Evolutionary conservation across 2,797 vertebrate species (phyloP), one percentile per base, ranked within the genome.

Genomic region (Alauda arvensis): DNA sequence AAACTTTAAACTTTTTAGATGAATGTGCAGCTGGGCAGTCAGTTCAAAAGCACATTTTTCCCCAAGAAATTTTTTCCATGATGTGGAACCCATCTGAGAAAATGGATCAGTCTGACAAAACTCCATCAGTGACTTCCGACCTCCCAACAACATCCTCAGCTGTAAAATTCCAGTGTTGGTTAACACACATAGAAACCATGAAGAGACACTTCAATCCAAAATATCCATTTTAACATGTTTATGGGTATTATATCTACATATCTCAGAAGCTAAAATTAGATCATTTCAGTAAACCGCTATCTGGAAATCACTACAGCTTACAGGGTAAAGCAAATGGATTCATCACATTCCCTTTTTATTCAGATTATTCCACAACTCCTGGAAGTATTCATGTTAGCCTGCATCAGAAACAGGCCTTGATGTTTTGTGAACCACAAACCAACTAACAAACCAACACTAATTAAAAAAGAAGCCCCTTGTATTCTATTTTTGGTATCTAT

Each of bases 151-250:
- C 39, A 43, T 3, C n/a, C n/a, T n/a, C 39, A 62, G 45, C n/a
- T 76, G 31, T n/a, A 31, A 40, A 71, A 61, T 9, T 8, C 60
- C 0, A 0, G 1, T 17, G 7, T 14, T 17, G 26, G 18, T 14
- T 77, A n/a, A 17, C 5, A n/a, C 0, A 5, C 9, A 25, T 1
- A 53, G 14, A 57, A 34, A 72, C 20, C 40, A 70, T 2, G 1
- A 69, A 61, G 14, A 49, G 25, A 56, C 4, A 5, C 37, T 37
- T 37, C 37, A 33, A 6, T 6, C 13, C 29, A 57, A 34, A 57
- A 20, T 10, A 20, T 8, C 33, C 5, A 7, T 14, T 62, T 42
- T 74, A 8, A 52, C 10, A 8, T 2, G 3, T 43, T 63, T 24
- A 59, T 56, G 39, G 12, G 8, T 34, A 56, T 59, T n/a, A 8